Evolutionary conservation across 1,140 invertebrate genomes (phyloP).

Genomic region (Xylocopa sonorina): DNA sequence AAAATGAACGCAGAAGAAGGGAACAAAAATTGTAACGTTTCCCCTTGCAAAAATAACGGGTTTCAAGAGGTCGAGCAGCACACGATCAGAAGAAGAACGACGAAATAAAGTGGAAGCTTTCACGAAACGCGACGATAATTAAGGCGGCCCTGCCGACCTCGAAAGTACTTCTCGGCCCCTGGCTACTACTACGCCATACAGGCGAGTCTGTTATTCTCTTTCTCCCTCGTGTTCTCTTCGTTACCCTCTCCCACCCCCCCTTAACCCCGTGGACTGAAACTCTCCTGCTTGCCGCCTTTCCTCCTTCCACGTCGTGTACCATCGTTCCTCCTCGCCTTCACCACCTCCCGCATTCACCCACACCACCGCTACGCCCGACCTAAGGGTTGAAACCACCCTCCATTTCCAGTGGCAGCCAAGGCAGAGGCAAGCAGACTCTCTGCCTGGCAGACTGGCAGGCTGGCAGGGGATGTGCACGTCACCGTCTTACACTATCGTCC

Average conservation of each 20-base stretch:
- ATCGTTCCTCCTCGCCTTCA: constrained; percentile 60
- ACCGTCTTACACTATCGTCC: constrained; percentile 81
- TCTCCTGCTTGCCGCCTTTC: constrained; percentile 48
- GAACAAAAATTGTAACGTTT: not conserved
- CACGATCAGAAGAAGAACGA: constrained; percentile 27
- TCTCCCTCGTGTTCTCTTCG: constrained; percentile 73
- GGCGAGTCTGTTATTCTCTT: constrained; percentile 76
- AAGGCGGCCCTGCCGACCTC: constrained; percentile 76
- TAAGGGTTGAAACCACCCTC: constrained; percentile 73
- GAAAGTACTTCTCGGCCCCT: constrained; percentile 73
- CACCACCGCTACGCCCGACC: constrained; percentile 60
- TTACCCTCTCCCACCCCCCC: constrained; percentile 59
- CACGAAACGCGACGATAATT: constrained; percentile 70
- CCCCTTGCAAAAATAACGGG: constrained; percentile 16
- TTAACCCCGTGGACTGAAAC: constrained; percentile 39
- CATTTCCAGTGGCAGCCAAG: constrained; percentile 73
- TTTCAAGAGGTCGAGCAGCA: constrained; percentile 22
- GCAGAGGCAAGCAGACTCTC: constrained; percentile 69
- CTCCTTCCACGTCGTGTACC: constrained; percentile 61
- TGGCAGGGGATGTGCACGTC: constrained; percentile 79
- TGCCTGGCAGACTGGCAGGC: constrained; percentile 67
- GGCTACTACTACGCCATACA: constrained; percentile 67
- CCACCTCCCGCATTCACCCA: constrained; percentile 60
- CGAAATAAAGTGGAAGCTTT: constrained; percentile 58
- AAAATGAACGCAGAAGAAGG: not conserved